phyloP scores from a whole-genome alignment of 2,113 vertebrate species.

The Lonchura striata region DNA sequence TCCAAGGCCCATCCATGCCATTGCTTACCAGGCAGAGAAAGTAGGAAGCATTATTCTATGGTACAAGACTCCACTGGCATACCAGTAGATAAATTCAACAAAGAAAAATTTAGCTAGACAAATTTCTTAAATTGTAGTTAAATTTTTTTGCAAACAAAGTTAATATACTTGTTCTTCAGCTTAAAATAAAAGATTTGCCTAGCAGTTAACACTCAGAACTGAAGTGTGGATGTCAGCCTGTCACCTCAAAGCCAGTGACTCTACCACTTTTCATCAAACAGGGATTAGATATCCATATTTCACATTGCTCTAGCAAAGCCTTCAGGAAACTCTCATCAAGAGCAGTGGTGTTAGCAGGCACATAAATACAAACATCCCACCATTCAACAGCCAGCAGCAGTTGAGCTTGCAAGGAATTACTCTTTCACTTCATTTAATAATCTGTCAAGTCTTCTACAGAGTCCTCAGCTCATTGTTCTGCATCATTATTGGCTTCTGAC shows the following conservation, averaged over 20 bases:
- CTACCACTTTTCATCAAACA: neutral
- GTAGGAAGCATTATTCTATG: neutral
- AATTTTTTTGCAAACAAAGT: neutral
- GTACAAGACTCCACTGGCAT: neutral
- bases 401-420: neutral
- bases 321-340: neutral
- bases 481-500: neutral
- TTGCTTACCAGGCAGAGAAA: neutral
- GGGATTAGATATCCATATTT: neutral
- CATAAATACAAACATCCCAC: neutral
- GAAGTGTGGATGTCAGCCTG: neutral
- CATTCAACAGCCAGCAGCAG: neutral
- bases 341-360: neutral
- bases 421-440: neutral
- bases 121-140: neutral
- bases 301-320: neutral
- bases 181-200: neutral
- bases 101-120: neutral
- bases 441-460: neutral
- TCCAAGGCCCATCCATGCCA: neutral
- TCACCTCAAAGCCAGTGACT: neutral
- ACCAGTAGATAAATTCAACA: neutral
- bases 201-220: neutral
- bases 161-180: neutral
- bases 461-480: neutral